A percentile compares a stretch with the other conserved stretches of the same genome.
Conservation (phyloP, 2,797 vertebrate species). For the Cryptoprocta ferox region DNA sequence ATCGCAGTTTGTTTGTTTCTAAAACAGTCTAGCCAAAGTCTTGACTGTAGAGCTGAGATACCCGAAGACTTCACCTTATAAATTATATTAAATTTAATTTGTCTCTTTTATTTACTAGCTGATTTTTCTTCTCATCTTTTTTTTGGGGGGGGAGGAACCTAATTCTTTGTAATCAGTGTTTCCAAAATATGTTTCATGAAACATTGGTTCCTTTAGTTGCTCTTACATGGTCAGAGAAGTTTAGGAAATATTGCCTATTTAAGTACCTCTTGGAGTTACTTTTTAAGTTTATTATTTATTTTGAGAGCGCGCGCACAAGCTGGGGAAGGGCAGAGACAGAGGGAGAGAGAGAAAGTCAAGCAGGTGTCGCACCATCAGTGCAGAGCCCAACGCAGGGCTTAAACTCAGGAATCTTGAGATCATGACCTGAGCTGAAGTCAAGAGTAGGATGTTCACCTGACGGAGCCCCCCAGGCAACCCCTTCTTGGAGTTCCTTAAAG, state of each 20-base stretch:
- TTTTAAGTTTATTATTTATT: no score
- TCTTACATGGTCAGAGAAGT: background rate
- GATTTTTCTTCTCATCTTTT: background rate
- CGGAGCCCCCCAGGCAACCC: no score
- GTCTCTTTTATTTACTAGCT: background rate
- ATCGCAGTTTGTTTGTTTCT: background rate
- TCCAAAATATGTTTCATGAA: background rate
- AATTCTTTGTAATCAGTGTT: background rate
- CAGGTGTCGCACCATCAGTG: no score
- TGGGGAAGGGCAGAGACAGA: no score
- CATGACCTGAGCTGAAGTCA: no score
- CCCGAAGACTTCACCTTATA: background rate
- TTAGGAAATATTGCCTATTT: background rate
- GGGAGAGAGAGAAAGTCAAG: no score
- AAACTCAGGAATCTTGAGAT: no score
- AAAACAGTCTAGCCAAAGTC: background rate
- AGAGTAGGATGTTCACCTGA: no score
- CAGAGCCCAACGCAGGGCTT: no score
- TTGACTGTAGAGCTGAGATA: background rate
- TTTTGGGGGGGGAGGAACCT: no score
- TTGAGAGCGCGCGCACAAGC: no score
- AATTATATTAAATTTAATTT: background rate
- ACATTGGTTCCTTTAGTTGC: background rate
- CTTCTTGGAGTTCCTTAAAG: background rate
- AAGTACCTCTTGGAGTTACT: background rate